A percentile compares a stretch with the other conserved stretches of the same genome.
phyloP scores from a whole-genome alignment of 1,140 invertebrate species.

The Papilio glaucus region DNA sequence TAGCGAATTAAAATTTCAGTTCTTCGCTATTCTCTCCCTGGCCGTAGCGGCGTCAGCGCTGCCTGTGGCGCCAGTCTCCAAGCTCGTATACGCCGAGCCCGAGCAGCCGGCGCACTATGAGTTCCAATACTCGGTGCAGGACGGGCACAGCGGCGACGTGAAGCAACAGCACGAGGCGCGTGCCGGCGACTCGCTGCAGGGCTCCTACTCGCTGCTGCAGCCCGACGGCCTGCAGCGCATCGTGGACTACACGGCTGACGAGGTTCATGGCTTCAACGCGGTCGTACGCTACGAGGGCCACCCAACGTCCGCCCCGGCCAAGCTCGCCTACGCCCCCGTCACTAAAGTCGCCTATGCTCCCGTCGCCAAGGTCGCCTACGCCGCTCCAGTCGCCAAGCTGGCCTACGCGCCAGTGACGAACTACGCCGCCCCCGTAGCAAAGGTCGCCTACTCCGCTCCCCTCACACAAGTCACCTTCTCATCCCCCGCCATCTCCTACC shows the following conservation, averaged over 20 bases:
- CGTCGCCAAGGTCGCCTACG: slow-evolving; percentile 86
- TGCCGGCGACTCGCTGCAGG: slow-evolving; percentile 85
- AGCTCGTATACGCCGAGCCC: slow-evolving; percentile 68
- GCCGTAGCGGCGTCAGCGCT: slow-evolving; percentile 60
- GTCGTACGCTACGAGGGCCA: slow-evolving; percentile 50
- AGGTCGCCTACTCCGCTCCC: slow-evolving; percentile 55
- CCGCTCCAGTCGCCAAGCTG: slow-evolving; percentile 52
- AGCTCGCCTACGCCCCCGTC: slow-evolving; percentile 51
- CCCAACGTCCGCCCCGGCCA: slow-evolving; percentile 12
- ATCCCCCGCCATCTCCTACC: slow-evolving; percentile 69
- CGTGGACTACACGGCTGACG: slow-evolving; percentile 84
- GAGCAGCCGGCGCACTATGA: slow-evolving; percentile 86
- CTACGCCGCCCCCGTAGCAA: slow-evolving; percentile 46
- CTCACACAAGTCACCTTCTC: slow-evolving; percentile 64
- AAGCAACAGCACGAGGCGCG: slow-evolving; percentile 72
- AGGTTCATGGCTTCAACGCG: slow-evolving; percentile 51
- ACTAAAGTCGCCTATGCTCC: slow-evolving; percentile 66
- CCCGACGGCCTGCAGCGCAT: slow-evolving; percentile 83
- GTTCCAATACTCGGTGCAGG: slow-evolving; percentile 87
- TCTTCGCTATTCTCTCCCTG: slow-evolving; percentile 59
- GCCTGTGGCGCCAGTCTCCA: slow-evolving; percentile 57
- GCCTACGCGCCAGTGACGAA: slow-evolving; percentile 45
- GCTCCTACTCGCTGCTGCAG: slow-evolving; percentile 85
- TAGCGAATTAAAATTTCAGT: slow-evolving; percentile 54
- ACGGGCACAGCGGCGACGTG: slow-evolving; percentile 80